These are phyloP conservation scores for Bradypodion ventrale DNA, from an alignment of 2,797 vertebrate species.

Conservation along the genomic window DNA sequence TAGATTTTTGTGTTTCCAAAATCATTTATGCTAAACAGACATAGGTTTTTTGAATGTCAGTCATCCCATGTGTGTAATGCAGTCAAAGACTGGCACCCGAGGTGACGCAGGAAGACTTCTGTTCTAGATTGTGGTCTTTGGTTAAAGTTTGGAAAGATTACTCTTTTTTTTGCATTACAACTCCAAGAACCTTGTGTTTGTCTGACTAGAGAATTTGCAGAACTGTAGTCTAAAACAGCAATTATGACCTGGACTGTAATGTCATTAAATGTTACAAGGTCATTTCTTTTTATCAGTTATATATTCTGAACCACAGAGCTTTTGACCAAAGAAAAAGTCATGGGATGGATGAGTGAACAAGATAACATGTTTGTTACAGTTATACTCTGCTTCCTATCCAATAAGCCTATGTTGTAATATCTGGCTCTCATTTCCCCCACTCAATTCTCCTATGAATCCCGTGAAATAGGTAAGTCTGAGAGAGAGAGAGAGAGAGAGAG, in stretches of 20 bases:
- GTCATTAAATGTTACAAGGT: background rate
- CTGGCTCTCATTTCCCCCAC: background rate
- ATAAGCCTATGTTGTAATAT: background rate
- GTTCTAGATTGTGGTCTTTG: background rate
- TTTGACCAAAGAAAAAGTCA: background rate
- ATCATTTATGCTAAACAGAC: conserved; percentile 1
- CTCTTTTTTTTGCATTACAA: too few species aligned
- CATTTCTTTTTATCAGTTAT: background rate
- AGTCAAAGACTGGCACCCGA: background rate
- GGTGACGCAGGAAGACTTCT: background rate
- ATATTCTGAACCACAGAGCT: background rate
- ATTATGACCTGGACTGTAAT: background rate
- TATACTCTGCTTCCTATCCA: background rate
- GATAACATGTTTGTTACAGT: background rate
- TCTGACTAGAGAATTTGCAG: too few species aligned
- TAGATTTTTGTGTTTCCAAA: background rate
- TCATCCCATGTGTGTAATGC: background rate
- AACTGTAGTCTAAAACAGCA: too few species aligned
- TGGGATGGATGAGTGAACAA: background rate
- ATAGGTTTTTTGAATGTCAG: conserved; percentile 5
- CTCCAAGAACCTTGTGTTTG: too few species aligned
- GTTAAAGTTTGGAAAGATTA: background rate
- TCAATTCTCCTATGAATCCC: background rate
- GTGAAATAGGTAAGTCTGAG: background rate
- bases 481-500: too few species aligned